Percentiles rank a stretch among this genome's conserved stretches.
phyloP scores from a whole-genome alignment of 1,140 invertebrate species.

The Arion vulgaris region DNA sequence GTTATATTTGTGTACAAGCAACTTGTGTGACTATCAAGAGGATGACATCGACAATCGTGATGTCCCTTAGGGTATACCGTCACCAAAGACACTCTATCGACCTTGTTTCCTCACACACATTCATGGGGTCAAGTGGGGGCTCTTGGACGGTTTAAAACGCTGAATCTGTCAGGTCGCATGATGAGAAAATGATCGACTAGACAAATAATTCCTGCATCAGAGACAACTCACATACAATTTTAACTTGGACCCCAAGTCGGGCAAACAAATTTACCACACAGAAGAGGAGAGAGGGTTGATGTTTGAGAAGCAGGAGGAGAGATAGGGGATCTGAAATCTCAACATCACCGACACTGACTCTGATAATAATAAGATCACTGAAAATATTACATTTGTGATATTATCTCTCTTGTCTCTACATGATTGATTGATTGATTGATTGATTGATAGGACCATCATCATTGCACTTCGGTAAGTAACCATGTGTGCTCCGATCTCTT shows the following conservation, averaged over 20 bases:
- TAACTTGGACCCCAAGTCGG: neutral
- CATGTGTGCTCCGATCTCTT: too few species aligned
- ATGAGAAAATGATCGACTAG: slow-evolving; percentile 32
- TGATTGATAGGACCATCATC: too few species aligned
- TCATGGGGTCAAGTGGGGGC: neutral
- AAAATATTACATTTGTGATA: too few species aligned
- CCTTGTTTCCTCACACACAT: neutral
- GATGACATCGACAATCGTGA: neutral
- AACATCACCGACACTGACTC: too few species aligned
- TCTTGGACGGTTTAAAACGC: neutral
- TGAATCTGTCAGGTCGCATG: neutral
- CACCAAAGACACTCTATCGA: neutral
- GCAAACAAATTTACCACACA: neutral
- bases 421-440: too few species aligned
- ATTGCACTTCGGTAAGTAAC: too few species aligned
- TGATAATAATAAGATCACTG: too few species aligned
- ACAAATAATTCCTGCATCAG: slow-evolving; percentile 27
- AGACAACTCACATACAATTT: slow-evolving; percentile 1
- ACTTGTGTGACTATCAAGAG: neutral
- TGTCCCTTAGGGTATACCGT: neutral
- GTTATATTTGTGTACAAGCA: too few species aligned
- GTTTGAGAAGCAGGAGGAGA: too few species aligned
- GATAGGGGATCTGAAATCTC: too few species aligned
- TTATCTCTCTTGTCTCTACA: too few species aligned
- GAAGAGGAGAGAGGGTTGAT: neutral